Conservation (phyloP, 2,888 invertebrate species). For the Drosophila conformis region DNA sequence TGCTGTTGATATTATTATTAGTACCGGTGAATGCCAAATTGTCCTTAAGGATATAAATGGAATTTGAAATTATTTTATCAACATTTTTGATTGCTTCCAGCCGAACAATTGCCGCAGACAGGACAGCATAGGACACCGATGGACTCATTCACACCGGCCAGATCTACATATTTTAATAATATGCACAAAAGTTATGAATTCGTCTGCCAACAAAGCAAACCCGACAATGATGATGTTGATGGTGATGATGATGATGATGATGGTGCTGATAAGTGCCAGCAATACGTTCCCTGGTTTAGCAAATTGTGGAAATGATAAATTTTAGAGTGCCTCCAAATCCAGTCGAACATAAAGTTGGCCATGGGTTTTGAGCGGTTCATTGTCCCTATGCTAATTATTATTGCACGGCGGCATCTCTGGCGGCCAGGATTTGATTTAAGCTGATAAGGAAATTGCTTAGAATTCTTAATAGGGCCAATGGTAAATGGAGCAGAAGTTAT, state of each 20-base stretch:
- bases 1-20: conserved; percentile 79
- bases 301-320: conserved; percentile 64
- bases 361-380: conserved; percentile 31
- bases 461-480: conserved; percentile 62
- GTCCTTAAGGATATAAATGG: conserved; percentile 81
- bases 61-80: conserved; percentile 82
- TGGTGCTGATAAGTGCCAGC: conserved; percentile 42
- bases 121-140: conserved; percentile 7
- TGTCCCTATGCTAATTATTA: conserved; percentile 74
- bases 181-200: conserved; percentile 79
- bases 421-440: conserved; percentile 72
- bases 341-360: conserved; percentile 3
- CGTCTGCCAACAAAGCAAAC: conserved; percentile 42
- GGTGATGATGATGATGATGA: conserved; percentile 5
- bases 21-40: conserved; percentile 79
- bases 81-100: conserved; percentile 81
- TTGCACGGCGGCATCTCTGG: conserved; percentile 57
- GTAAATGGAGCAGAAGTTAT: conserved; percentile 74
- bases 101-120: conserved; percentile 70
- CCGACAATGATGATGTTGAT: conserved; percentile 16
- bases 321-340: conserved; percentile 31
- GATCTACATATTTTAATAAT: conserved; percentile 64
- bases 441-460: conserved; percentile 79
- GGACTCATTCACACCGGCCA: conserved; percentile 64
- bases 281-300: conserved; percentile 57